Evolutionary conservation across 2,113 vertebrate genomes (phyloP), one percentile per base, ranked within the genome.

Genomic region (Tamias sibiricus): DNA sequence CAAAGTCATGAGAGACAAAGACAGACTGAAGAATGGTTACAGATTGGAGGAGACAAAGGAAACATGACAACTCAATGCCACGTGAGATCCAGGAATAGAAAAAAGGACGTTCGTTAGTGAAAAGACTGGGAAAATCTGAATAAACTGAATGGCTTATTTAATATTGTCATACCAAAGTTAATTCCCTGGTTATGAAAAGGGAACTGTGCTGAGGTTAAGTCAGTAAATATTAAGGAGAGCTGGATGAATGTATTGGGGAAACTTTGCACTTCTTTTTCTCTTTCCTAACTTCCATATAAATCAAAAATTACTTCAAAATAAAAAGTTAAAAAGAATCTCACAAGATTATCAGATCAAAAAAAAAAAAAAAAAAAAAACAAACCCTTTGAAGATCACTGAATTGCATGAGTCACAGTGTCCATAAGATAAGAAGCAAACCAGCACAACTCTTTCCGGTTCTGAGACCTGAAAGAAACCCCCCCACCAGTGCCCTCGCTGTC

Each of bases 401-500:
- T 95, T 87, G 44, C 40, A 52, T 69, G 96, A 92, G 85, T 92
- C 80, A 93, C 42, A 91, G 40, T 35, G 59, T 57, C 72, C 72
- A 64, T 69, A 75, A 90, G 80, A 90, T 91, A 85, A 93, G 93
- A 89, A 82, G 52, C 79, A 93, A 93, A 96, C 14, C 7, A 76
- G 28, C 11, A 14, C 62, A 95, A 64, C 28, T 75, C 19, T 86
- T 86, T 35, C 87, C 62, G 40, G 32, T 81, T 86, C 68, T 85
- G 62, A 92, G 84, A 90, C 37, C 52, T 57, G 47, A 83, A 59
- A 87, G 54, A 76, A 94, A 88, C 5, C 52, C 44, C 54, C 75
- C 40, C 75, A 66, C 32, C 1, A 2, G 49, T 28, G 16, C 42
- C 80, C 81, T 95, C 42, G 37, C 22, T 0, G 32, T 17, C 0